Evolutionary conservation across 2,797 vertebrate genomes (phyloP), one percentile per base, ranked within the genome.

Genomic region (Miichthys miiuy): DNA sequence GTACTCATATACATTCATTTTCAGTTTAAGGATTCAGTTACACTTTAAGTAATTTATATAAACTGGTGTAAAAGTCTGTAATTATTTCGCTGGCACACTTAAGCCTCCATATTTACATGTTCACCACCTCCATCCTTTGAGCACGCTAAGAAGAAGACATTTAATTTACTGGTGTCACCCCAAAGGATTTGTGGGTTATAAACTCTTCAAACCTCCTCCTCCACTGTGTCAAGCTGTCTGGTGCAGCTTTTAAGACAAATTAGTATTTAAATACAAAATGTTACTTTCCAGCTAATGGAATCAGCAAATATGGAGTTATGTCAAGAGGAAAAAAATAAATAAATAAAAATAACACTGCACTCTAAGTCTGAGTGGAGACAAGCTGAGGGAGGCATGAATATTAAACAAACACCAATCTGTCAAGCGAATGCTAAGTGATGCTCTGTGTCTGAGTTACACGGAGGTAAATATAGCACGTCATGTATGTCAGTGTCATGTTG

Each of bases 131-230:
- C 71, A 51, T 73, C 69, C 44, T 56, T 57, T 9, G 14, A 20
- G 55, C 66, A 58, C 48, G 42, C 5, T 38, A n/a, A 71, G 52
- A 69, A 34, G 63, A 60, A 21, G 27, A 57, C 34, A 30, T 80
- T 74, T 76, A 68, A 82, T 83, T 67, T 61, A 44, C 66, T 65
- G 46, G 44, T 78, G 65, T 80, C 79, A 86, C 51, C 61, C 38
- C n/a, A 47, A 77, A 80, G 72, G 66, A 84, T 78, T 67, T 58
- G 63, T 77, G 64, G 74, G 74, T 77, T 79, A 60, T 74, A 77
- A 86, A 89, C 72, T 80, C 75, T 47, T 76, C 79, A 86, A 67
- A 72, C 46, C 67, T 81, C 76, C 48, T 81, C 77, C 62, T 81
- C 55, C 52, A 38, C 23, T 67, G 74, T 79, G 65, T 77, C 81